Evolutionary conservation across 1,140 invertebrate genomes (phyloP), one percentile per base, ranked within the genome.

Genomic region (Philaenus spumarius): DNA sequence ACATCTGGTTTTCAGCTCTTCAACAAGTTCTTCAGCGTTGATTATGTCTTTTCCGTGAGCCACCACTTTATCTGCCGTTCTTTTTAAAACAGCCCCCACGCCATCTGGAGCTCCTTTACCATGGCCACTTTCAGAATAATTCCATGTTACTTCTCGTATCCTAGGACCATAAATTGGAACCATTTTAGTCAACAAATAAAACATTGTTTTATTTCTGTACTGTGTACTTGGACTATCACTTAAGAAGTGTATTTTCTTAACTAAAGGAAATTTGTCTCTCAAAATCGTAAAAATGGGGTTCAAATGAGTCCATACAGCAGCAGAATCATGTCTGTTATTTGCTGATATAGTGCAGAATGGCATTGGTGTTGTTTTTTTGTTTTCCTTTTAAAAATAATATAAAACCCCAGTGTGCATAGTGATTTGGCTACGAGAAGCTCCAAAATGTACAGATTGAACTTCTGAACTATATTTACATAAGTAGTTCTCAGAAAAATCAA

Each of bases 71-170:
- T 73, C 69, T 17, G 66, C 68, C 50, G 67, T 69, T 58, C 62
- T 67, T 66, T 77, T 78, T 23, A 77, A 43, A 19, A 51, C 42
- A 34, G 68, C 71, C 9, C 73, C 75, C 55, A 75, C 64, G 30
- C 73, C 73, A 71, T 76, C 71, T 39, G 72, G 69, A 14, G 67
- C 66, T 3, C 73, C 74, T 64, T 76, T 77, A 11, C 74, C 74
- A 68, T 77, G 73, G 5, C 72, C 72, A 35, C 71, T 64, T 66
- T 73, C 72, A 34, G 60, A 66, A 63, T 69, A 77, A 60, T 73
- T 74, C 72, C 72, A 77, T 2, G 68, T n/a, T n/a, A n/a, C n/a
- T n/a, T n/a, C 68, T 30, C 62, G 56, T 58, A 68, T 30, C 62
- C 64, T 67, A 19, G 23, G 24, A 14, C 2, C 46, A 43, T 24